A percentile compares a stretch with the other conserved stretches of the same genome.
Conservation (phyloP, 2,113 vertebrate genomes). For the Chrysemys picta region DNA sequence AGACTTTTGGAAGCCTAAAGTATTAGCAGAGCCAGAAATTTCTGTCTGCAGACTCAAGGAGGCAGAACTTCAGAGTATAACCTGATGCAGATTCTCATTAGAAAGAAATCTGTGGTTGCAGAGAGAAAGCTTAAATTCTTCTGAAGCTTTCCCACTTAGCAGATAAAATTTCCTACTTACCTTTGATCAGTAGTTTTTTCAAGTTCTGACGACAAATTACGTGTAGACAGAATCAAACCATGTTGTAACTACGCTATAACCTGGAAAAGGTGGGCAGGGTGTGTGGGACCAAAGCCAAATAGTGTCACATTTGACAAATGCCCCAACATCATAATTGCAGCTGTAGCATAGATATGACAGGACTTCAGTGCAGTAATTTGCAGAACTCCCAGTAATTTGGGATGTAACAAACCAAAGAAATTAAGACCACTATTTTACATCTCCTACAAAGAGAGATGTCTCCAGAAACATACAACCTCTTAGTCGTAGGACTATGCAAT, state of each 20-base stretch:
- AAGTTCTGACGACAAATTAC: not conserved
- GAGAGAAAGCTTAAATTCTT: not conserved
- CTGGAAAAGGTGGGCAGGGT: not conserved
- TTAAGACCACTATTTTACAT: not conserved
- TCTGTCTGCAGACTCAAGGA: not conserved
- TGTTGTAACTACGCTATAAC: not conserved
- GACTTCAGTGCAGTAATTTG: fast-evolving
- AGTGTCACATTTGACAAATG: fast-evolving
- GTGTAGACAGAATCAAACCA: not conserved
- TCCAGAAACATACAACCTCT: not conserved
- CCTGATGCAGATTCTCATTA: not conserved
- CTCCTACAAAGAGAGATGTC: fast-evolving
- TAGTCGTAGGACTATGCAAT: fast-evolving
- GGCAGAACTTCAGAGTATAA: not conserved
- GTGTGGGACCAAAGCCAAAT: not conserved
- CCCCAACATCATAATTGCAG: not conserved
- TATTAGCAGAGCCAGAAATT: not conserved
- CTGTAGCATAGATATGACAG: not conserved
- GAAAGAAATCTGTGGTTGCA: not conserved
- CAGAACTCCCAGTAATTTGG: not conserved
- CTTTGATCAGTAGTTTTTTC: not conserved
- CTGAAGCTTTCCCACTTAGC: not conserved
- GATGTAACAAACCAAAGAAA: not conserved
- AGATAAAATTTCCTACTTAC: not conserved
- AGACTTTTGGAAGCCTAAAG: not conserved